Evolutionary conservation across 2,797 vertebrate species (phyloP).

Genomic region (Clarias platycephalus): DNA sequence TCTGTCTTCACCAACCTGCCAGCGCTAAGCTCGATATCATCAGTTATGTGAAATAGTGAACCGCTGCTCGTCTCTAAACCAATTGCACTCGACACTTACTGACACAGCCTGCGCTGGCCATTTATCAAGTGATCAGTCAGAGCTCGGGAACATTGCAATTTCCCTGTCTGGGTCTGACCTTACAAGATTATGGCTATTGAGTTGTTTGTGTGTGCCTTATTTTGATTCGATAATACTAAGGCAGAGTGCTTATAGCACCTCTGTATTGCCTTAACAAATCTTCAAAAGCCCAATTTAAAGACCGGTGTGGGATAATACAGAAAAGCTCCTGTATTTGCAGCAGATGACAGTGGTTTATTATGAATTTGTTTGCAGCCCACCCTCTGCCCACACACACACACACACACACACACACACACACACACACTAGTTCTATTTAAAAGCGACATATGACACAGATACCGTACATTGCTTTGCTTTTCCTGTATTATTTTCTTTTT

Average conservation of each 20-base stretch:
- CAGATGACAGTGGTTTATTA: slow-evolving; percentile 29
- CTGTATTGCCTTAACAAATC: slow-evolving; percentile 32
- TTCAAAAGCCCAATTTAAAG: slow-evolving; percentile 18
- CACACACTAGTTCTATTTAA: slow-evolving; percentile 32
- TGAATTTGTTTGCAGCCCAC: slow-evolving; percentile 35
- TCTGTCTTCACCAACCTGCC: slow-evolving; percentile 40
- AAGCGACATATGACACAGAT: slow-evolving; percentile 30
- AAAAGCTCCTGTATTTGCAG: slow-evolving; percentile 16
- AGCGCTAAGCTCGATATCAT: slow-evolving; percentile 35
- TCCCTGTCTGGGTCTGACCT: slow-evolving; percentile 30
- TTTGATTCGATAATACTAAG: slow-evolving; percentile 46
- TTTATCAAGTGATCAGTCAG: slow-evolving; percentile 46
- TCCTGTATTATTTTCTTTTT: background rate
- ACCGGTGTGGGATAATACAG: slow-evolving; percentile 11
- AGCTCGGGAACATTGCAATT: slow-evolving; percentile 36
- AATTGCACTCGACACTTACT: slow-evolving; percentile 44
- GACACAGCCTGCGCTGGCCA: slow-evolving; percentile 29
- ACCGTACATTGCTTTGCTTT: background rate
- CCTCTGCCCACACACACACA: slow-evolving; percentile 28
- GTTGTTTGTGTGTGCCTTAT: slow-evolving; percentile 35
- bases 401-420: slow-evolving; percentile 30
- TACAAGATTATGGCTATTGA: slow-evolving; percentile 47
- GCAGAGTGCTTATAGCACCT: slow-evolving; percentile 19
- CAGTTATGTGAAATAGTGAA: slow-evolving; percentile 49
- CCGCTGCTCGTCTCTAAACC: slow-evolving; percentile 47